Evolutionary conservation across 1,140 invertebrate genomes (phyloP).

Genomic region (Lordiphosa stackelbergi): DNA sequence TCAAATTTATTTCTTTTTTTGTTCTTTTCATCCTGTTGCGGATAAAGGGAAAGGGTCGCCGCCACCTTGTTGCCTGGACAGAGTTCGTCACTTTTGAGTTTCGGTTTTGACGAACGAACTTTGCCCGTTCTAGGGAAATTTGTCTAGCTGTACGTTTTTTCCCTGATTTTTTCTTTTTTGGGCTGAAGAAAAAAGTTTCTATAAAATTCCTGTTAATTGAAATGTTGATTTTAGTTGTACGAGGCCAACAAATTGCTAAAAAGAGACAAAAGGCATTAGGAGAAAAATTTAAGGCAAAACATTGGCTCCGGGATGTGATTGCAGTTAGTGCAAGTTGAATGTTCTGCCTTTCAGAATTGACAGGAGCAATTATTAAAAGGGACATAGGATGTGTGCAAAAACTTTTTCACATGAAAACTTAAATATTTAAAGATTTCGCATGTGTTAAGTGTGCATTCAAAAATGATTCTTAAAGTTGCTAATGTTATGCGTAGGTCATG

Average conservation of each 20-base stretch:
- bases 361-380: neutral
- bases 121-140: constrained; percentile 38
- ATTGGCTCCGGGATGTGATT: too few relatives aligned
- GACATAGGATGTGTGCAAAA: too few relatives aligned
- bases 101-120: constrained; percentile 55
- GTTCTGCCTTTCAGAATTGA: neutral
- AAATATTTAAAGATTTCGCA: too few relatives aligned
- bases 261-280: constrained; percentile 12
- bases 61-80: constrained; percentile 6
- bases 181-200: constrained; percentile 40
- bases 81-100: constrained; percentile 66
- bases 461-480: too few relatives aligned
- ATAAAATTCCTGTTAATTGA: constrained; percentile 61
- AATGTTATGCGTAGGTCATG: too few relatives aligned
- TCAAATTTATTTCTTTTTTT: constrained; percentile 42
- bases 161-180: too few relatives aligned
- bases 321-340: too few relatives aligned
- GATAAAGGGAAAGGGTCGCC: constrained; percentile 27
- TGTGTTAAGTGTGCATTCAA: too few relatives aligned
- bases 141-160: constrained; percentile 22
- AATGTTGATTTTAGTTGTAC: constrained; percentile 57
- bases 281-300: neutral
- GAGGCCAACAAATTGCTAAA: constrained; percentile 26
- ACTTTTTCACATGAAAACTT: too few relatives aligned
- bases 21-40: constrained; percentile 7